phyloP scores from a whole-genome alignment of 2,113 vertebrate species.

The Etia nguti region DNA sequence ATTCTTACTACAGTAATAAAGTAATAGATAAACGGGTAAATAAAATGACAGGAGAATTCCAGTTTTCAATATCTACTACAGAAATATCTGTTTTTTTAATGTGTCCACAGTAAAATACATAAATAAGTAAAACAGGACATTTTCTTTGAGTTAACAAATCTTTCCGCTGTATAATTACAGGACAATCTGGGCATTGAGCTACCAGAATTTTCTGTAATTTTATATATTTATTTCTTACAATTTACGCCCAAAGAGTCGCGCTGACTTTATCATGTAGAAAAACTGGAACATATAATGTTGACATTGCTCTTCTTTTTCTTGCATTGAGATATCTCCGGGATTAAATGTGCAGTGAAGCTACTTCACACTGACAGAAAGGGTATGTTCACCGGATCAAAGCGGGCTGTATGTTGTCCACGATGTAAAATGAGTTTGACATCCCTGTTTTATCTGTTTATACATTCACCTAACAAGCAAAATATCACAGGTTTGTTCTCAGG shows the following conservation, averaged over 20 bases:
- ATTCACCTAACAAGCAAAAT: neutral
- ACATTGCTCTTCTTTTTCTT: neutral
- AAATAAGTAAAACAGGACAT: neutral
- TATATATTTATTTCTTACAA: neutral
- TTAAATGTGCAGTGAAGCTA: neutral
- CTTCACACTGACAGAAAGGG: neutral
- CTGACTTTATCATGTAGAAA: neutral
- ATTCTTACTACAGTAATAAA: neutral
- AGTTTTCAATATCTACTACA: neutral
- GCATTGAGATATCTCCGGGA: neutral
- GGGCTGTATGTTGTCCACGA: neutral
- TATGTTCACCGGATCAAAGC: neutral
- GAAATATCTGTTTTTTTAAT: neutral
- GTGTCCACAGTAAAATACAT: neutral
- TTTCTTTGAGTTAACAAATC: neutral
- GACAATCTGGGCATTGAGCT: neutral
- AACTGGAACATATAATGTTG: neutral
- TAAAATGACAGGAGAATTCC: neutral
- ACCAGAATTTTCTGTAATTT: neutral
- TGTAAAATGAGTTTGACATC: neutral
- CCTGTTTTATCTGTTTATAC: neutral
- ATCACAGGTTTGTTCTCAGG: neutral
- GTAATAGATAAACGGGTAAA: neutral
- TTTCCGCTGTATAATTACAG: neutral
- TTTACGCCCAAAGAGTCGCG: neutral